Evolutionary conservation across 2,797 vertebrate genomes (phyloP).

Genomic region (Pipistrellus pygmaeus): DNA sequence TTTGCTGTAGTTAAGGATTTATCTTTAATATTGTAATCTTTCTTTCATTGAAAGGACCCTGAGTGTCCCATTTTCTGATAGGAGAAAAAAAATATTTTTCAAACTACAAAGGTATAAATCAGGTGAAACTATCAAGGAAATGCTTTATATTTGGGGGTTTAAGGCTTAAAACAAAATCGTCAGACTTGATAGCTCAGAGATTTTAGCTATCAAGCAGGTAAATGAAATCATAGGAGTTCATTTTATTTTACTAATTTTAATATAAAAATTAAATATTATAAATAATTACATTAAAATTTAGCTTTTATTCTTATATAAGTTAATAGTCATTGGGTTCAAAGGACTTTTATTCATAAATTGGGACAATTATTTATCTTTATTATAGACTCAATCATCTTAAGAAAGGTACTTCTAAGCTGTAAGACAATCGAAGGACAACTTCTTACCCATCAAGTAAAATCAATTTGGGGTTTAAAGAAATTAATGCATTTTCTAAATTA

Average conservation of each 20-base stretch:
- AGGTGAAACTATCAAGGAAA: constrained; percentile 15
- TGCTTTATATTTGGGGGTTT: constrained; percentile 14
- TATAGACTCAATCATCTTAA: background rate
- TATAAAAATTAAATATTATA: constrained; percentile 55
- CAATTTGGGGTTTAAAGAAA: background rate
- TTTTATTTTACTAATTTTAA: constrained; percentile 58
- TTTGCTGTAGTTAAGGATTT: constrained; percentile 68
- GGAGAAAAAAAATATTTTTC: constrained; percentile 58
- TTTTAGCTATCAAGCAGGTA: constrained; percentile 19
- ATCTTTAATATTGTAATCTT: constrained; percentile 62
- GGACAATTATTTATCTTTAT: constrained; percentile 30
- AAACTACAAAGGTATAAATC: constrained; percentile 56
- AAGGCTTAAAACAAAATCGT: constrained; percentile 39
- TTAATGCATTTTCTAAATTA: constrained; percentile 48
- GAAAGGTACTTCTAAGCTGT: constrained; percentile 32
- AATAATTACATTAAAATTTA: constrained; percentile 50
- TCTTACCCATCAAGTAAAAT: constrained; percentile 28
- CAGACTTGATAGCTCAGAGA: constrained; percentile 35
- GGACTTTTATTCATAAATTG: constrained; percentile 45
- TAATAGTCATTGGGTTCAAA: background rate
- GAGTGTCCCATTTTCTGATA: constrained; percentile 56
- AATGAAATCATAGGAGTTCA: background rate
- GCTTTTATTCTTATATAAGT: constrained; percentile 42
- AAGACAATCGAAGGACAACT: background rate
- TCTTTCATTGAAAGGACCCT: constrained; percentile 68